Evolutionary conservation across 2,113 vertebrate species (phyloP).

Genomic region (Serinus canaria): DNA sequence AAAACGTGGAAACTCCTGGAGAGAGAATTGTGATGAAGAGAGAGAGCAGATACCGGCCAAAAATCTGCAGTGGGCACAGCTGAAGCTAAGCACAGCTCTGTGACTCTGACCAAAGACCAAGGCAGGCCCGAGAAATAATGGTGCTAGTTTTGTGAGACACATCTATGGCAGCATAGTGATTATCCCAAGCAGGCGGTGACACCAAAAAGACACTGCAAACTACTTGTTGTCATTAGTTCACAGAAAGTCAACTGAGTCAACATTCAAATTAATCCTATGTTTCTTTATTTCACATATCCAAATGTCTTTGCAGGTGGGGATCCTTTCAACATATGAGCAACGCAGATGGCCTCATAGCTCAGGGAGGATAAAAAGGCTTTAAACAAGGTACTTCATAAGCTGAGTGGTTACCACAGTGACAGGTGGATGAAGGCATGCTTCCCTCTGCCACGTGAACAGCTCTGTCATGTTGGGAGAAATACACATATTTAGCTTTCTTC

Average conservation of each 20-base stretch:
- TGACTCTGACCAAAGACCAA: background rate
- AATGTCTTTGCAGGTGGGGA: conserved; percentile 4
- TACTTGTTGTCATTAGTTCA: background rate
- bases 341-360: background rate
- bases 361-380: conserved; percentile 14
- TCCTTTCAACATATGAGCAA: conserved; percentile 36
- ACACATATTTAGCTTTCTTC: background rate
- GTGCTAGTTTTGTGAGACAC: background rate
- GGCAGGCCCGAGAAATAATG: background rate
- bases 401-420: background rate
- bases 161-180: background rate
- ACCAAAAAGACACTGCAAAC: background rate
- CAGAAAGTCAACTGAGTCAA: conserved; percentile 11
- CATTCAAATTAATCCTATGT: background rate
- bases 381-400: background rate
- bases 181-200: background rate
- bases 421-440: background rate
- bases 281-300: conserved; percentile 11
- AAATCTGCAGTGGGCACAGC: background rate
- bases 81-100: background rate
- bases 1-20: background rate
- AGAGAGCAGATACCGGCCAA: background rate
- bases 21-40: background rate
- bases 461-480: background rate
- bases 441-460: background rate